Evolutionary conservation across 2,113 vertebrate genomes (phyloP).

Genomic region (Thomomys bottae): DNA sequence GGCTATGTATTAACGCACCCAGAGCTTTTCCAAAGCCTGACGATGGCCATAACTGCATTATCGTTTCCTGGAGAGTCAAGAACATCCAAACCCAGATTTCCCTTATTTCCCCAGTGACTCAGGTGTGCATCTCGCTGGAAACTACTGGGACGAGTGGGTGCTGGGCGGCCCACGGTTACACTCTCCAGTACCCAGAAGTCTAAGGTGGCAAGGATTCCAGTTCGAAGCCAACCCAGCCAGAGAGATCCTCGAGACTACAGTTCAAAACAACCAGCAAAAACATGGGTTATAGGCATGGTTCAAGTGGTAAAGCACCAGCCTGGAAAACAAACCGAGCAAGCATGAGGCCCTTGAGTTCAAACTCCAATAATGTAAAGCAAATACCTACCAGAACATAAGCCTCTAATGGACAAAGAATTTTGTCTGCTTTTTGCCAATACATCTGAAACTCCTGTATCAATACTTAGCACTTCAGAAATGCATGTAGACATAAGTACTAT

Average conservation of each 20-base stretch:
- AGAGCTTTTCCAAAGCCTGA: background rate
- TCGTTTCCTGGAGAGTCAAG: background rate
- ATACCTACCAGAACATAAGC: background rate
- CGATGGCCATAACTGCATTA: background rate
- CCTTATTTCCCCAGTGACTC: background rate
- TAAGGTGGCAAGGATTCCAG: too few relatives aligned
- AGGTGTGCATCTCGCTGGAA: background rate
- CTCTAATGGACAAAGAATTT: background rate
- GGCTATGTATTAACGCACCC: background rate
- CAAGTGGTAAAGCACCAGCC: too few relatives aligned
- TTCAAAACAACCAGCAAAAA: too few relatives aligned
- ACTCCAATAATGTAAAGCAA: too few relatives aligned
- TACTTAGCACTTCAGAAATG: background rate
- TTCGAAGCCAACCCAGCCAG: too few relatives aligned
- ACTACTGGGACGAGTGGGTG: background rate
- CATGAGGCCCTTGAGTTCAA: too few relatives aligned
- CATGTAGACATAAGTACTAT: background rate
- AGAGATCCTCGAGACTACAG: too few relatives aligned
- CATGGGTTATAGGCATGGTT: too few relatives aligned
- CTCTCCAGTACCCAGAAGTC: too few relatives aligned
- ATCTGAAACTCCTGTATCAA: background rate
- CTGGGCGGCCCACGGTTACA: too few relatives aligned
- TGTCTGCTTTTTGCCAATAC: background rate
- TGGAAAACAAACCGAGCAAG: too few relatives aligned
- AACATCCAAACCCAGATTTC: background rate